Conservation (phyloP, 2,113 vertebrate genomes). For the Dissostichus mawsoni region DNA sequence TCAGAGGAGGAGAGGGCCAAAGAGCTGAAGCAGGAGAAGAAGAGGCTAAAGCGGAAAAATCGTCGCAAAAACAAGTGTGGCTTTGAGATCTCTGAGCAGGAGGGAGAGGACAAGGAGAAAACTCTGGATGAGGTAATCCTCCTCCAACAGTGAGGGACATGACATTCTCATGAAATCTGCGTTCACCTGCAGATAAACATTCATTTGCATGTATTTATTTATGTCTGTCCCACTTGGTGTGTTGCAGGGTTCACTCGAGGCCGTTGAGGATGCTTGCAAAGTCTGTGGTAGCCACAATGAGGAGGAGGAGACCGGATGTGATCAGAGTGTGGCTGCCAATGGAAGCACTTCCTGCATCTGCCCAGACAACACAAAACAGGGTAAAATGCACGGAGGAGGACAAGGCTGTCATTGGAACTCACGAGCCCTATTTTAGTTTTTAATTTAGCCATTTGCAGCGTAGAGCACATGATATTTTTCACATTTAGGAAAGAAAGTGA, state of each 20-base stretch:
- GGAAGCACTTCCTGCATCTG: conserved; percentile 90
- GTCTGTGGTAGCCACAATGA: conserved; percentile 84
- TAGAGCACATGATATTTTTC: too few relatives aligned
- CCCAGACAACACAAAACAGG: conserved; percentile 88
- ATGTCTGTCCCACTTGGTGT: background rate
- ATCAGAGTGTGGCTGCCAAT: conserved; percentile 87
- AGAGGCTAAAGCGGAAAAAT: conserved; percentile 96
- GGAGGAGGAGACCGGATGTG: conserved; percentile 79
- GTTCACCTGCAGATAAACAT: background rate
- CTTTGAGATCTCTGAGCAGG: conserved; percentile 88
- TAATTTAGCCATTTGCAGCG: background rate
- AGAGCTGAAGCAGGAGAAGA: conserved; percentile 98
- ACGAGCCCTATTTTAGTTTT: background rate
- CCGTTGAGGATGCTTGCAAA: conserved; percentile 88
- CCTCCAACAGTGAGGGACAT: background rate
- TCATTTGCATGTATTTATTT: background rate
- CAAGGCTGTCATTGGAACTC: background rate
- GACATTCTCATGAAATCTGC: too few relatives aligned
- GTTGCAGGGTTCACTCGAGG: conserved; percentile 86
- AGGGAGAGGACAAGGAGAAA: conserved; percentile 87
- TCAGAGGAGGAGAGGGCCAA: conserved; percentile 95
- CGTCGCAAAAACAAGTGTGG: conserved; percentile 96
- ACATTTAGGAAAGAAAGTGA: too few relatives aligned
- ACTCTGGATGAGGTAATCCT: conserved; percentile 88
- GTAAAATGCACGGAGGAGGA: conserved; percentile 68